These are phyloP conservation scores for Neomorphus geoffroyi DNA, from an alignment of 2,797 vertebrate species.

Conservation along the genomic window DNA sequence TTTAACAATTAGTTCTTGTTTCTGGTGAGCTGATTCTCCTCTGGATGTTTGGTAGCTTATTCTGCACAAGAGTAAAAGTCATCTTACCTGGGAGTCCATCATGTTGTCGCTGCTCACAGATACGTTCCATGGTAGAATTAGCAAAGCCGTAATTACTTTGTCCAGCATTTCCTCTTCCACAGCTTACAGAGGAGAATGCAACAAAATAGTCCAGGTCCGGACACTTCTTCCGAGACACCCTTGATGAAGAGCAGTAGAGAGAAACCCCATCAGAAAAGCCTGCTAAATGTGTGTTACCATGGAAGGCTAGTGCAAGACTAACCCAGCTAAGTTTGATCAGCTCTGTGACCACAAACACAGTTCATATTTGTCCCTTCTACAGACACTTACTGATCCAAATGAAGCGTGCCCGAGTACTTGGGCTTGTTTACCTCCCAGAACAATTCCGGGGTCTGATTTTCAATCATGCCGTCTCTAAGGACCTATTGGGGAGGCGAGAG, in stretches of 20 bases:
- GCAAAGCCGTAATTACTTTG: constrained; percentile 97
- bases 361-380: neutral
- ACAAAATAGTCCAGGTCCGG: constrained; percentile 92
- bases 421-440: constrained; percentile 90
- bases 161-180: constrained; percentile 92
- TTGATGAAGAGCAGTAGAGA: constrained; percentile 57
- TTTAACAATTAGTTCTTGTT: neutral
- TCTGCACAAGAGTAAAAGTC: neutral
- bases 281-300: neutral
- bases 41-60: neutral
- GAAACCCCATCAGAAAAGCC: neutral
- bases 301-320: neutral
- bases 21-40: neutral
- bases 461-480: constrained; percentile 91
- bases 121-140: constrained; percentile 96
- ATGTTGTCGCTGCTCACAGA: constrained; percentile 87
- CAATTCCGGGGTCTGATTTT: constrained; percentile 88
- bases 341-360: neutral
- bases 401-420: constrained; percentile 88
- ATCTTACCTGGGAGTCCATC: constrained; percentile 84
- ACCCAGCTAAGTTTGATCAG: neutral
- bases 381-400: constrained; percentile 87
- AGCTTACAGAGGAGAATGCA: constrained; percentile 96
- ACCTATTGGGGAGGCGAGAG: constrained; percentile 75
- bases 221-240: constrained; percentile 87